Evolutionary conservation across 2,888 invertebrate species (phyloP), one percentile per base, ranked within the genome.

Genomic region (Tipula unca): DNA sequence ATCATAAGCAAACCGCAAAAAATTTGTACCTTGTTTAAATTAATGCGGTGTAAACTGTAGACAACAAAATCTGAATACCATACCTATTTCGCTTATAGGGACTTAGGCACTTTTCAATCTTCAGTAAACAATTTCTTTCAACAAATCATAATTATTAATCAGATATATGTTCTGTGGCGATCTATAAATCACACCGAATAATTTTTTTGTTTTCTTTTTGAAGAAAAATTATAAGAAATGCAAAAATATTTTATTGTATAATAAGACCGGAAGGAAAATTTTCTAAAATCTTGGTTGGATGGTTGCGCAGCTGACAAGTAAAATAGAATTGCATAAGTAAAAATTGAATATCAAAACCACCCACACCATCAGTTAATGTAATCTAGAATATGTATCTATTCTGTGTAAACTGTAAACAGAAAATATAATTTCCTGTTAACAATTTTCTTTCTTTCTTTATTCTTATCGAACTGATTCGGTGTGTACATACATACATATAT

Each of bases 251-350:
- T 69, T 69, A 69, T 48, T 69, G 69, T 25, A 25, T 25, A n/a
- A 69, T 69, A 69, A 69, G 69, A 69, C 69, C 69, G 69, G 69
- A 69, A 69, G 69, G 69, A 69, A 25, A 69, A 69, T 69, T 69
- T 69, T 69, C 69, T 69, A 69, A 69, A 69, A 69, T 69, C 69
- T 69, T 69, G 25, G 25, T 69, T 69, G 69, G 25, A 69, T 69
- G 69, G 25, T 25, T 69, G 69, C 69, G 10, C 25, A 69, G 25
- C 69, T 69, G 69, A 69, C 69, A 69, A 25, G 1, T 0, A 69
- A 69, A 20, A 69, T 0, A 69, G 10, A 69, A 69, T 25, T 25
- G 20, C 25, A 25, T 25, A 69, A 20, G 54, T 69, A 25, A 25
- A 69, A 69, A 69, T 69, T 69, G 69, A 69, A 69, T 69, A 25